These are phyloP conservation scores for Tapirus terrestris DNA, from an alignment of 2,113 vertebrate species.

Conservation along the genomic window DNA sequence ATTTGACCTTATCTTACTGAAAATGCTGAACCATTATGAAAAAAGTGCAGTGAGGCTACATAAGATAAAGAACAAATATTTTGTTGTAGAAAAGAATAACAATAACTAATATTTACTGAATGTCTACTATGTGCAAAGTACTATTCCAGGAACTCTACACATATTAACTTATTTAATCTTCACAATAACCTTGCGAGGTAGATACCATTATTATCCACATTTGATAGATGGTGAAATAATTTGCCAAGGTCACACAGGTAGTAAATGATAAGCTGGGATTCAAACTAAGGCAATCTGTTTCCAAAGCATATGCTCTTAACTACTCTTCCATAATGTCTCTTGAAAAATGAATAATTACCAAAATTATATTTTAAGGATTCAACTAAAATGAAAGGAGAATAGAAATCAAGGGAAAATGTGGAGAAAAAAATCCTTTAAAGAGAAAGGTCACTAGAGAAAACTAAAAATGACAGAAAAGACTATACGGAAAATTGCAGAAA, in stretches of 20 bases:
- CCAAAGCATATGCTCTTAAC: conserved; percentile 6
- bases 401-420: conserved; percentile 27
- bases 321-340: not conserved
- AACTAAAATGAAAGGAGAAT: not conserved
- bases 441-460: conserved; percentile 3
- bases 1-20: not conserved
- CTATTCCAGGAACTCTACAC: not conserved
- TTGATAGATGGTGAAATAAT: conserved; percentile 1
- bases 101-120: conserved; percentile 8
- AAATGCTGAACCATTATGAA: conserved; percentile 20
- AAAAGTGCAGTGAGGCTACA: not conserved
- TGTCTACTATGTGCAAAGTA: not conserved
- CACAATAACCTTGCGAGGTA: not conserved
- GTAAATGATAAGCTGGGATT: not conserved
- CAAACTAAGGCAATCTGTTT: not conserved
- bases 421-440: not conserved
- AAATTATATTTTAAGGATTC: conserved; percentile 46
- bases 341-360: conserved; percentile 15
- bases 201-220: not conserved
- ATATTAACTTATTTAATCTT: conserved; percentile 18
- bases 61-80: conserved; percentile 34
- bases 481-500: not conserved
- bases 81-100: not conserved
- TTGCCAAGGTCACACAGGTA: not conserved
- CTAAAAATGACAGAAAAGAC: not conserved